Evolutionary conservation across 1,140 invertebrate genomes (phyloP), one percentile per base, ranked within the genome.

Genomic region (Leptinotarsa undecemlineata): DNA sequence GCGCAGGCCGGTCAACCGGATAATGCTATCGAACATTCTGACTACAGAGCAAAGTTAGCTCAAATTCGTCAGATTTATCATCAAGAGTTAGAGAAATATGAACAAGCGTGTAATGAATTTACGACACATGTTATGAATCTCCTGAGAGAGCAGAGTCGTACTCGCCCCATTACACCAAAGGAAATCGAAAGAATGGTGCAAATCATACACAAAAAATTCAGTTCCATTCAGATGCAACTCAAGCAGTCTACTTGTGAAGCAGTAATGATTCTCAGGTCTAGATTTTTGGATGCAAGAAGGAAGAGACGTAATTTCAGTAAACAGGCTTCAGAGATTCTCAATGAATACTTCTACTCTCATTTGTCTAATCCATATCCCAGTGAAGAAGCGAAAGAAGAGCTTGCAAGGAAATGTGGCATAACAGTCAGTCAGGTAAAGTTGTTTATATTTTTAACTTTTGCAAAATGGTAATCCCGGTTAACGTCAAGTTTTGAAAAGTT

Each of bases 291-390:
- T 86, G 97, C 98, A 20, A 96, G 98, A 87, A 92, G 98, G 82
- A 99, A 99, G 87, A 92, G 98, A 81, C 92, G 98, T 81, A 99
- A 99, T 88, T 99, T 99, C 88, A 99, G 96, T 90, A 99, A 99
- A 90, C 97, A 99, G 86, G 98, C 98, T 21, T 99, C 98, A 14
- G 98, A 99, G 90, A 97, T 99, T 81, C 90, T 99, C 80, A 99
- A 99, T 87, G 98, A 99, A 88, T 99, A 99, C 88, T 99, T 99
- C 88, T 99, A 99, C 88, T 99, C 97, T 77, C 98, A 99, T 87
- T 90, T 99, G 78, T 97, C 95, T 85, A 99, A 99, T 90, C 98
- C 98, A 20, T 99, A 99, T 88, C 98, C 98, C 71, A 98, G 95
- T 83, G 98, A 99, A 90, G 98, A 99, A 88, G 98, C 98, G 64